Evolutionary conservation across 2,888 invertebrate genomes (phyloP), one percentile per base, ranked within the genome.

Genomic region (Heliconius cydno): DNA sequence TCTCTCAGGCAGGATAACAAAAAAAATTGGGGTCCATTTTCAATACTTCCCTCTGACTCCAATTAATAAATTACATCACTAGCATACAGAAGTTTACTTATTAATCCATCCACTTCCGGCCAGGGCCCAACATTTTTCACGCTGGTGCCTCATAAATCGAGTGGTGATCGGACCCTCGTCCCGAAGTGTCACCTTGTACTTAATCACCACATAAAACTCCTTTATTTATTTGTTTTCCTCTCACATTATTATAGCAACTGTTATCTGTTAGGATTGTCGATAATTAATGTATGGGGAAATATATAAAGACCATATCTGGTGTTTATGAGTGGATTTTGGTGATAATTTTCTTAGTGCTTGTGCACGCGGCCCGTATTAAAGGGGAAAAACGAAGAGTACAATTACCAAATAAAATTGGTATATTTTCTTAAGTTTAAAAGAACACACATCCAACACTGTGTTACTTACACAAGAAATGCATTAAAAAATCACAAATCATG

Each of bases 201-300:
- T 81, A 81, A 83, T 81, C 81, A 82, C 79, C 73, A 71, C 82
- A 85, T 81, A 85, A 88, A 89, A 88, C 86, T 87, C 87, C 76
- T 88, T 90, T 88, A 92, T 92, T 91, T 92, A 91, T 91, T 89
- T 91, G 91, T 91, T 91, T 90, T 87, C 86, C 86, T 83, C 82
- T 84, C 84, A 86, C 87, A 88, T 87, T 86, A 86, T 87, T 83
- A 85, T 77, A 81, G 83, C 41, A 83, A 83, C 78, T 84, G 80
- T 81, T 81, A 85, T 85, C 82, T 81, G 81, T 83, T 83, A 82
- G 81, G 41, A 77, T 66, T 77, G 78, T 60, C 41, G 71, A 79
- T 82, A 81, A 82, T 81, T 81, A 76, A 82, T 81, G 76, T 79
- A 66, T 77, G 73, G 74, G n/a, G 70, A 38, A 28, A 75, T 79